Evolutionary conservation across 2,113 vertebrate genomes (phyloP).

Genomic region (Actinemys pallida): DNA sequence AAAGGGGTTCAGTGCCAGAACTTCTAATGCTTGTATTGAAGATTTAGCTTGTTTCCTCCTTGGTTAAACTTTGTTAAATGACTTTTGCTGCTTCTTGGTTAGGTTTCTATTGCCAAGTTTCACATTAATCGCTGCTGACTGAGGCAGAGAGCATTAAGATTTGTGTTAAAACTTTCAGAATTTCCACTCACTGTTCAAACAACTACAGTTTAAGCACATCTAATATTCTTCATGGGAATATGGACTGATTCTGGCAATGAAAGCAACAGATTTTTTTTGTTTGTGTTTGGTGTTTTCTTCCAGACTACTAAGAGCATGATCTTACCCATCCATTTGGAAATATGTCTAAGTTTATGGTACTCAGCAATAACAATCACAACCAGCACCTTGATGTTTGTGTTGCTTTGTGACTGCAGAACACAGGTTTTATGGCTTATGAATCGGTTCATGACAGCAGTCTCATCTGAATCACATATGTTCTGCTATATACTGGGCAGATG

Average conservation of each 20-base stretch:
- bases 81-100: neutral
- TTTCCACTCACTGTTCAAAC: neutral
- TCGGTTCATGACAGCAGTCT: neutral
- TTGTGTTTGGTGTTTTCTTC: neutral
- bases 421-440: neutral
- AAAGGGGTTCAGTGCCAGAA: neutral
- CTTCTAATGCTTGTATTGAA: neutral
- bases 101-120: neutral
- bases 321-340: neutral
- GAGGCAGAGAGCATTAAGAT: neutral
- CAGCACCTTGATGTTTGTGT: neutral
- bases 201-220: neutral
- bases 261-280: neutral
- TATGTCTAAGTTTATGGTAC: neutral
- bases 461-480: neutral
- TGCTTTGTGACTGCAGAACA: neutral
- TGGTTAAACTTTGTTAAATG: neutral
- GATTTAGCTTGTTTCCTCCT: neutral
- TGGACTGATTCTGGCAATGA: neutral
- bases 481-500: neutral
- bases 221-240: neutral
- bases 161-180: neutral
- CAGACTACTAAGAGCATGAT: neutral
- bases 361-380: neutral
- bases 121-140: neutral